phyloP scores from a whole-genome alignment of 2,797 vertebrate species.

The Tinamus major region DNA sequence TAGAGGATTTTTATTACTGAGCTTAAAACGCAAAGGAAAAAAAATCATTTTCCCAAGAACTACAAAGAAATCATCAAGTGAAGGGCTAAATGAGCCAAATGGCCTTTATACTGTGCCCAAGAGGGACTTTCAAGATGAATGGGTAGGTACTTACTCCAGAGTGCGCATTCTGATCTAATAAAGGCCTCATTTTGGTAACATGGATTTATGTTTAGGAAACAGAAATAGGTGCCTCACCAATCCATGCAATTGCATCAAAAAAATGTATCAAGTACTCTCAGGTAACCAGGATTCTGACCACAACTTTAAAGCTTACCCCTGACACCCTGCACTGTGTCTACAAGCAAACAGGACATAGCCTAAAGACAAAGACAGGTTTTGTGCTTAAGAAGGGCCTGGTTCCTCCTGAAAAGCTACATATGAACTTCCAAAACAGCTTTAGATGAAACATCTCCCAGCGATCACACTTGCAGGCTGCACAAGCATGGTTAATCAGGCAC shows the following conservation, averaged over 20 bases:
- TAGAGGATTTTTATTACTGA: neutral
- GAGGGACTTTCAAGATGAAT: neutral
- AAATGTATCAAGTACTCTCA: neutral
- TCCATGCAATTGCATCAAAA: neutral
- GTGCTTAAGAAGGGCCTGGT: neutral
- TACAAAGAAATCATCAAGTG: neutral
- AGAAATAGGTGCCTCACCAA: neutral
- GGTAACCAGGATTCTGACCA: neutral
- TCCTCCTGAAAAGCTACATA: rapidly evolving
- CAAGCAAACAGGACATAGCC: neutral
- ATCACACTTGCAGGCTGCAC: neutral
- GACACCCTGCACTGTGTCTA: neutral
- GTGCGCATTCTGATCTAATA: neutral
- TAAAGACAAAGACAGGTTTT: neutral
- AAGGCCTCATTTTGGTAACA: neutral
- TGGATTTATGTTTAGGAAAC: neutral
- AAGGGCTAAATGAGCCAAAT: neutral
- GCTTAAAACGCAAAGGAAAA: neutral
- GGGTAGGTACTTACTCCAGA: neutral
- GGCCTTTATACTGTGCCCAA: neutral
- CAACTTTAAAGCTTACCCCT: neutral
- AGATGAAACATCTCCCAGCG: neutral
- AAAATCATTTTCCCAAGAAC: neutral
- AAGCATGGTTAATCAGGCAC: neutral
- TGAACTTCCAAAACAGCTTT: neutral